Percentiles rank a stretch among this genome's conserved stretches.
These are phyloP conservation scores for Melipona bicolor DNA, from an alignment of 2,888 invertebrate genomes.

Conservation along the genomic window DNA sequence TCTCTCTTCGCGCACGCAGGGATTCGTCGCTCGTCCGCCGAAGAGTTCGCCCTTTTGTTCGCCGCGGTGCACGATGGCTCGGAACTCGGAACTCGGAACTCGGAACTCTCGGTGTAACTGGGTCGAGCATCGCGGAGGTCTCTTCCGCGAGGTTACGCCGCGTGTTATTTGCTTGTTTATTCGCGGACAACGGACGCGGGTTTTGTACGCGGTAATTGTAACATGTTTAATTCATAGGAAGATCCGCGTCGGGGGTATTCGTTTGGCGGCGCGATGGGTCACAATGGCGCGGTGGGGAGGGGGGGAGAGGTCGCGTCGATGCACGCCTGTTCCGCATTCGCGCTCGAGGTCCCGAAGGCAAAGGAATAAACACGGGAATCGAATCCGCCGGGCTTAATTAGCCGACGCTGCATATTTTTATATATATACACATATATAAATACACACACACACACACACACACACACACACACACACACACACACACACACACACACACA, in stretches of 20 bases:
- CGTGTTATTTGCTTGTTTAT: conserved; percentile 21
- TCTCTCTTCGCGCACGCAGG: not conserved
- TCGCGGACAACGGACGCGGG: not conserved
- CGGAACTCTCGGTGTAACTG: conserved; percentile 23
- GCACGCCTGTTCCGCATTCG: not conserved
- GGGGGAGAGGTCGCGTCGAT: not conserved
- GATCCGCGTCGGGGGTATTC: not conserved
- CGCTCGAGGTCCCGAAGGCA: too few relatives aligned
- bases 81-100: not conserved
- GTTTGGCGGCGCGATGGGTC: not conserved
- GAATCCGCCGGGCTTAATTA: conserved; percentile 10
- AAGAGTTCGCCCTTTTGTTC: not conserved
- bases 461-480: too few relatives aligned
- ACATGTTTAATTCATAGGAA: conserved; percentile 29
- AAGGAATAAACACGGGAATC: not conserved
- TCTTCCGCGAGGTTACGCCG: conserved; percentile 12
- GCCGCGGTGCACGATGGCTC: not conserved
- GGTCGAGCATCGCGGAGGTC: conserved; percentile 37
- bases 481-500: too few relatives aligned
- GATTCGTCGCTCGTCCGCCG: not conserved
- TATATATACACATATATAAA: too few relatives aligned
- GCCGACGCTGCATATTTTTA: not conserved
- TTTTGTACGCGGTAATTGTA: conserved; percentile 26
- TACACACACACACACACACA: too few relatives aligned
- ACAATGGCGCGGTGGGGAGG: too few relatives aligned